phyloP scores from a whole-genome alignment of 2,113 vertebrate species.

The Alexandromys fortis region DNA sequence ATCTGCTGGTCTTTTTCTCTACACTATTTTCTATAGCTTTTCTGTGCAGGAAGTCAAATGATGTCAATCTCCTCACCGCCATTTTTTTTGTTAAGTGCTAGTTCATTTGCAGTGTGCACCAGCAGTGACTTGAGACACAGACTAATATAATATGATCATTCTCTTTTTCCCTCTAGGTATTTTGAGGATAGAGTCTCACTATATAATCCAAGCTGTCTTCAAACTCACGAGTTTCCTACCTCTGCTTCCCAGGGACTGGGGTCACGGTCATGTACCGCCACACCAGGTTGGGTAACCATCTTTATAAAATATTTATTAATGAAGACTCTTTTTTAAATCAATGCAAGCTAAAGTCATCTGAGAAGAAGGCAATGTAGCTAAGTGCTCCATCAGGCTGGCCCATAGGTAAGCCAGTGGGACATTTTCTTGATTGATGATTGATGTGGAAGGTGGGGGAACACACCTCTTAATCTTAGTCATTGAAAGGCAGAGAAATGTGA shows the following conservation, averaged over 20 bases:
- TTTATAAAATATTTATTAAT: constrained; percentile 25
- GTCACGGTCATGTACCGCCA: not conserved
- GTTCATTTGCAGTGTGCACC: not conserved
- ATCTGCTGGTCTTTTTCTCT: not conserved
- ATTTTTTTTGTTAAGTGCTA: not conserved
- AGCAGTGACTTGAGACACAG: not conserved
- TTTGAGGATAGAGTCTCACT: not conserved
- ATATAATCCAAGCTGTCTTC: not conserved
- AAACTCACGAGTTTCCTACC: not conserved
- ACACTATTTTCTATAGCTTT: not conserved
- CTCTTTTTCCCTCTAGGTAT: too few species aligned
- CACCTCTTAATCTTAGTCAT: not conserved
- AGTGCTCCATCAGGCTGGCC: not conserved
- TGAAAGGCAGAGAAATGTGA: not conserved
- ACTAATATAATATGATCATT: not conserved
- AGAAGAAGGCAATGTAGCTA: not conserved
- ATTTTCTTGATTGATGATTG: not conserved
- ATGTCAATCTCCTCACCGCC: not conserved
- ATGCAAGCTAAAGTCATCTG: not conserved
- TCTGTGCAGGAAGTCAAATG: not conserved
- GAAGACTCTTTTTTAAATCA: not conserved
- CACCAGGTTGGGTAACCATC: not conserved
- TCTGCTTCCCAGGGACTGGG: not conserved
- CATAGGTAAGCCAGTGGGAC: not conserved
- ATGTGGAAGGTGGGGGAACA: too few species aligned